Conservation (phyloP, 2,113 vertebrate species). For the Synchiropus splendidus region DNA sequence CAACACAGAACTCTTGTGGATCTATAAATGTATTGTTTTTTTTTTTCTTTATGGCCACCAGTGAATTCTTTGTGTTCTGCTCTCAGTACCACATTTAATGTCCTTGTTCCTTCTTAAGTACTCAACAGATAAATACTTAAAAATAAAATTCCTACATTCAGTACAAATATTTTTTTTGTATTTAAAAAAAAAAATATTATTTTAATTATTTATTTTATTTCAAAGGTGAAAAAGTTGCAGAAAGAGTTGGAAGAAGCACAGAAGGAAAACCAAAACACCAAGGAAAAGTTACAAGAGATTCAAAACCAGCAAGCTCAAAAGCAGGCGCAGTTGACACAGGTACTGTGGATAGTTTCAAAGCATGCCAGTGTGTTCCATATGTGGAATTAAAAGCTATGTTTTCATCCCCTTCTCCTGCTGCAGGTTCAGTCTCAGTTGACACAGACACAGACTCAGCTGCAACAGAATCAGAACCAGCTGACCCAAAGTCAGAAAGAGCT, state of each 20-base stretch:
- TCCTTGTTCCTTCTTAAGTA: too few species aligned
- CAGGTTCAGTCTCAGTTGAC: constrained; percentile 48
- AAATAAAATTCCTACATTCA: too few species aligned
- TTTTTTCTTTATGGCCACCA: too few species aligned
- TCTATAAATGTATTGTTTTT: too few species aligned
- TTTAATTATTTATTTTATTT: not conserved
- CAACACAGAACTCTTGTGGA: too few species aligned
- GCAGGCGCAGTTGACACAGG: constrained; percentile 45
- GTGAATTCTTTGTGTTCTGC: too few species aligned
- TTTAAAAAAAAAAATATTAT: too few species aligned
- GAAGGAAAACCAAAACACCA: constrained; percentile 50
- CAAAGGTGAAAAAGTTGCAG: constrained; percentile 71
- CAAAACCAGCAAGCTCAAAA: constrained; percentile 42
- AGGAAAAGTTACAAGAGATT: constrained; percentile 44
- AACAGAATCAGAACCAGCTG: constrained; percentile 50
- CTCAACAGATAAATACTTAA: too few species aligned
- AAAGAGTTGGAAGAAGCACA: constrained; percentile 50
- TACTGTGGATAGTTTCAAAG: not conserved
- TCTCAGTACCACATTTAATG: too few species aligned
- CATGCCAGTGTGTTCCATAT: not conserved
- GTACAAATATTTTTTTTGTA: not conserved
- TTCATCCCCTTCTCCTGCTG: constrained; percentile 3
- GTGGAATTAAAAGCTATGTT: not conserved
- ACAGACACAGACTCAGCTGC: constrained; percentile 44
- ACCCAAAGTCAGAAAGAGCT: constrained; percentile 53